Evolutionary conservation across 2,113 vertebrate genomes (phyloP).

Genomic region (Scolopax mira): DNA sequence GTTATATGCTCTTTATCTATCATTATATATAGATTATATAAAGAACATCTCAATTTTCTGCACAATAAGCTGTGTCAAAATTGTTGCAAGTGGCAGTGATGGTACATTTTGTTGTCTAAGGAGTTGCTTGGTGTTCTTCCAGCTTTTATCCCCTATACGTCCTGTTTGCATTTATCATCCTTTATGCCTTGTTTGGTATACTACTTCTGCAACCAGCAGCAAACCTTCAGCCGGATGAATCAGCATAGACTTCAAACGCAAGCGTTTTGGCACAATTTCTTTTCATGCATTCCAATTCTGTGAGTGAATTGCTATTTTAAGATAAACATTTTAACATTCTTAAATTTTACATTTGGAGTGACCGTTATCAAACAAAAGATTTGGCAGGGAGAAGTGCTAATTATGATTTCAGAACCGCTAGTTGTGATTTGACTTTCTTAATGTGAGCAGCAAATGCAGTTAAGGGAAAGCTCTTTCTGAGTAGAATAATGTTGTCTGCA

Average conservation of each 20-base stretch:
- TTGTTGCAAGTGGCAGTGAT: neutral
- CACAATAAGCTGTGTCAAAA: neutral
- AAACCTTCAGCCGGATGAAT: neutral
- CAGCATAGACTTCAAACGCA: neutral
- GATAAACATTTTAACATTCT: neutral
- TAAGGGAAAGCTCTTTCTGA: neutral
- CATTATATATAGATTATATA: conserved; percentile 16
- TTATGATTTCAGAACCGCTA: neutral
- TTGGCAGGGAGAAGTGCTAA: neutral
- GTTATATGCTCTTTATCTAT: conserved; percentile 8
- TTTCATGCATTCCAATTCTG: neutral
- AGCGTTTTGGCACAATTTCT: neutral
- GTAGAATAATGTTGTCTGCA: neutral
- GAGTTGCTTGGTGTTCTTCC: conserved; percentile 1
- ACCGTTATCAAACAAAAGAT: neutral
- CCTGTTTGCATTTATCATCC: conserved; percentile 27
- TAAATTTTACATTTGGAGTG: neutral
- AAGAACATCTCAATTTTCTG: conserved; percentile 4
- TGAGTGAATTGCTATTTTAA: neutral
- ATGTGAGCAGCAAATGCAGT: neutral
- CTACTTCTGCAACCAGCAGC: neutral
- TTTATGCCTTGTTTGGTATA: neutral
- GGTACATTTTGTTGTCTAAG: neutral
- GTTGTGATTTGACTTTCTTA: neutral
- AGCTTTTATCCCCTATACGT: neutral